Percentiles rank a stretch among this genome's conserved stretches.
These are phyloP conservation scores for Aplocera efformata DNA, from an alignment of 2,888 invertebrate species.

Conservation along the genomic window DNA sequence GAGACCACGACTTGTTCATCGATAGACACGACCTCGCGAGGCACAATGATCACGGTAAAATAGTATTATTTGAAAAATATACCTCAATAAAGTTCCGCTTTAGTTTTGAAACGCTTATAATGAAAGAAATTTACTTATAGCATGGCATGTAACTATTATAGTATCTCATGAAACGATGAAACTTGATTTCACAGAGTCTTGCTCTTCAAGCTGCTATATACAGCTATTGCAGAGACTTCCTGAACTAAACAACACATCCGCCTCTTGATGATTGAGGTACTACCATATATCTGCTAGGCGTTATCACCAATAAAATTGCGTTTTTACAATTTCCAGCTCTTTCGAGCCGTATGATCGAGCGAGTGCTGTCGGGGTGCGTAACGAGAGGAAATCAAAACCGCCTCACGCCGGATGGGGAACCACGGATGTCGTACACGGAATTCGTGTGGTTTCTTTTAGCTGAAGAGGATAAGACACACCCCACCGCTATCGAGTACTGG, in stretches of 20 bases:
- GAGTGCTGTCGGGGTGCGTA: conserved; percentile 98
- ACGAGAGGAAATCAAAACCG: conserved; percentile 87
- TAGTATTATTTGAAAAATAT: background rate
- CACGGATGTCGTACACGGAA: conserved; percentile 98
- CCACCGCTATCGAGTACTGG: conserved; percentile 97
- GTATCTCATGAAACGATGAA: no score
- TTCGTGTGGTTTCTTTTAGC: conserved; percentile 99
- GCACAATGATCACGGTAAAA: conserved; percentile 96
- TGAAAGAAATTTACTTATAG: no score
- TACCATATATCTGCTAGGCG: background rate
- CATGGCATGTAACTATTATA: no score
- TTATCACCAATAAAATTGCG: background rate
- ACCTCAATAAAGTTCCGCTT: no score
- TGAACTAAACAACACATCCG: no score
- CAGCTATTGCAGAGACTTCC: no score
- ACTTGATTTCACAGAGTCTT: no score
- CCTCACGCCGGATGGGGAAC: conserved; percentile 79
- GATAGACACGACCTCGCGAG: conserved; percentile 95
- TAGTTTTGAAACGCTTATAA: no score
- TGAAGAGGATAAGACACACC: conserved; percentile 98
- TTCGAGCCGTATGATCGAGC: conserved; percentile 97
- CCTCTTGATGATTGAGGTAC: no score
- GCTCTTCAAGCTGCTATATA: no score
- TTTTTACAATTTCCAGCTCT: conserved; percentile 83
- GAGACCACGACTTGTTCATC: conserved; percentile 98